Evolutionary conservation across 37 sponge, comb jelly and placozoan species (phyloP).

Genomic region (Hormiphora californensis): DNA sequence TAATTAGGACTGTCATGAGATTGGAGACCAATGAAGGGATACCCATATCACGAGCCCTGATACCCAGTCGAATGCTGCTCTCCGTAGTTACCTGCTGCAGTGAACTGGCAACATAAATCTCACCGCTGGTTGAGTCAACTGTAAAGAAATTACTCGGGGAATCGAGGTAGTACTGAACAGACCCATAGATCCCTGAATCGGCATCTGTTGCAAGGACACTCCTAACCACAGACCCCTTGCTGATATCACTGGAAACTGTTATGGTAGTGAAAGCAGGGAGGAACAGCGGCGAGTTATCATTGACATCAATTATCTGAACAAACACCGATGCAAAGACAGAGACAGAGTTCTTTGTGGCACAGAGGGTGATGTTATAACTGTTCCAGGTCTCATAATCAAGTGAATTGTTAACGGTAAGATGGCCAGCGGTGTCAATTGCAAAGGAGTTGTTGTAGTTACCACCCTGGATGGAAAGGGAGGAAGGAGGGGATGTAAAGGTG

Average conservation of each 20-base stretch:
- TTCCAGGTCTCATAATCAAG: not conserved
- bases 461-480: not conserved
- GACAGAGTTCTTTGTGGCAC: not conserved
- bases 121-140: not conserved
- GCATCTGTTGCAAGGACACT: not conserved
- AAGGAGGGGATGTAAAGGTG: no score
- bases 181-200: not conserved
- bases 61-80: not conserved
- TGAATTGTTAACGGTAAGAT: not conserved
- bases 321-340: not conserved
- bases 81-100: not conserved
- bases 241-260: not conserved
- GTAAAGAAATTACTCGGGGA: not conserved
- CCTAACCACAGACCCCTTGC: not conserved
- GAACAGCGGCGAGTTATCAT: constrained; percentile 7
- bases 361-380: constrained; percentile 14
- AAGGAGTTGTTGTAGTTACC: constrained; percentile 12
- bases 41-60: constrained; percentile 13
- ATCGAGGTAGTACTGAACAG: not conserved
- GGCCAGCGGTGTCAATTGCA: not conserved
- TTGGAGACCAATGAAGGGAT: not conserved
- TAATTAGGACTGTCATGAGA: not conserved
- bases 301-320: not conserved
- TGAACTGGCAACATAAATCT: not conserved
- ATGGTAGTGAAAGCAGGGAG: not conserved